Conservation (phyloP, 2,797 vertebrate species). For the Sebastes kiyomatsui region DNA sequence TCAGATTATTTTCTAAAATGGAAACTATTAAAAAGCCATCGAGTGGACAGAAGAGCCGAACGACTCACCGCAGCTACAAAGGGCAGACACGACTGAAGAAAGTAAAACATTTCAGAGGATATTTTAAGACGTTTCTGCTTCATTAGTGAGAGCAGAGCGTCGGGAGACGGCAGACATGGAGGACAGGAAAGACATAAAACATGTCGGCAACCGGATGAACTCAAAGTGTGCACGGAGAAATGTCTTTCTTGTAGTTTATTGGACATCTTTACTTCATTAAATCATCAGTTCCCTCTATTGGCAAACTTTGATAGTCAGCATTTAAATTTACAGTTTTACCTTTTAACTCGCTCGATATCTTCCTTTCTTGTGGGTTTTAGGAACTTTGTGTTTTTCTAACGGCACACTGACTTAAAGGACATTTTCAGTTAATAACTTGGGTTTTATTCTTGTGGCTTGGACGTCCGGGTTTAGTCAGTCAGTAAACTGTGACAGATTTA, state of each 20-base stretch:
- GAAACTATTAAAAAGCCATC: slow-evolving; percentile 48
- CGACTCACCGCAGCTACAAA: slow-evolving; percentile 22
- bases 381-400: neutral
- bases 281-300: neutral
- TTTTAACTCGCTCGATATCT: neutral
- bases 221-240: neutral
- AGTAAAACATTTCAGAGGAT: neutral
- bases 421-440: neutral
- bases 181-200: slow-evolving; percentile 23
- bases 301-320: neutral
- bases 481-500: no score
- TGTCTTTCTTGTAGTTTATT: neutral
- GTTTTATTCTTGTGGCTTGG: neutral
- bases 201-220: neutral
- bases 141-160: neutral
- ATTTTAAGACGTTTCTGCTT: slow-evolving; percentile 13
- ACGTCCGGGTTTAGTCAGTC: neutral
- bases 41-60: slow-evolving; percentile 27
- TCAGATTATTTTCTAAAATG: slow-evolving; percentile 37
- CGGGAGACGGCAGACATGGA: neutral
- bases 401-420: neutral
- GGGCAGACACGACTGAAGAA: slow-evolving; percentile 13
- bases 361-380: neutral
- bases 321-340: neutral
- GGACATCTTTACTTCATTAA: slow-evolving; percentile 9